Evolutionary conservation across 2,113 vertebrate species (phyloP).

Genomic region (Ceyx melanurus): DNA sequence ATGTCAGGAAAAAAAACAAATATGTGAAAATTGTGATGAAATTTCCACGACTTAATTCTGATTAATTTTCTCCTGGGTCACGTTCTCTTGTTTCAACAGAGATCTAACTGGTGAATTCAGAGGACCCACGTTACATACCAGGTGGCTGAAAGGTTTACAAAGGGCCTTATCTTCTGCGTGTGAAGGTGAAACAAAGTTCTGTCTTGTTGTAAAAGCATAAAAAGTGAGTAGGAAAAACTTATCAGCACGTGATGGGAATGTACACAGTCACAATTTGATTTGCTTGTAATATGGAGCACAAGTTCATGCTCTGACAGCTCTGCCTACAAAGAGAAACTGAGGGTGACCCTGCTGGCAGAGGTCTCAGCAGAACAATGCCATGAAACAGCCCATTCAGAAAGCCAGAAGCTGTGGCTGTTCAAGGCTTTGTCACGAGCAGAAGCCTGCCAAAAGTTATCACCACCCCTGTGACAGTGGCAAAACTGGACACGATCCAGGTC

Average conservation of each 20-base stretch:
- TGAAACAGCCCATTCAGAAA: not conserved
- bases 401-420: not conserved
- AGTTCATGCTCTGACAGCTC: not conserved
- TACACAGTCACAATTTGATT: not conserved
- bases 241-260: not conserved
- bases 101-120: not conserved
- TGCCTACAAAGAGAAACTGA: not conserved
- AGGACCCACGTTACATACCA: not conserved
- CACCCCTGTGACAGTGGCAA: not conserved
- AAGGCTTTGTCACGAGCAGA: not conserved
- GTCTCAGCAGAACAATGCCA: not conserved
- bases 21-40: not conserved
- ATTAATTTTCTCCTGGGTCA: not conserved
- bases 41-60: not conserved
- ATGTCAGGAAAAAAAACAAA: not conserved
- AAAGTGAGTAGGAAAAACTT: not conserved
- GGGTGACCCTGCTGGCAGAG: not conserved
- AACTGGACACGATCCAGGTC: not conserved
- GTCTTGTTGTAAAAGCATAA: not conserved
- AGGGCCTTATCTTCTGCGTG: accelerated
- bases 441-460: not conserved
- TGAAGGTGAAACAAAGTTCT: not conserved
- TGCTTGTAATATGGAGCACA: not conserved
- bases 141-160: not conserved
- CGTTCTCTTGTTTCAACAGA: not conserved